These are phyloP conservation scores for Novumbra hubbsi DNA, from an alignment of 2,797 vertebrate genomes.

Conservation along the genomic window DNA sequence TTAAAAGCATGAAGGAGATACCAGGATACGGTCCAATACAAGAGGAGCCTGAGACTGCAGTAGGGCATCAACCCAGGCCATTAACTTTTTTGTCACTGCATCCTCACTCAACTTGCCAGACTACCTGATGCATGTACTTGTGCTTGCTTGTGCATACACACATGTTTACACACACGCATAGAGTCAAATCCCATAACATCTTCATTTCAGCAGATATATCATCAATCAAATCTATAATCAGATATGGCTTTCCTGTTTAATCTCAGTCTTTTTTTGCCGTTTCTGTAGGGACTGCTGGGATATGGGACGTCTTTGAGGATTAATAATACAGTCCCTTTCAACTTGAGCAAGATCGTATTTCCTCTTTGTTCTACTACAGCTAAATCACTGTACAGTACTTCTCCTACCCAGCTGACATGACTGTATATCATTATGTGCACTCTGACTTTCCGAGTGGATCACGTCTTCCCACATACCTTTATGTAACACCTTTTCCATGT, in stretches of 20 bases:
- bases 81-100: too few relatives aligned
- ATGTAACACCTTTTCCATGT: constrained; percentile 56
- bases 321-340: constrained; percentile 3
- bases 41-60: too few relatives aligned
- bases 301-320: constrained; percentile 41
- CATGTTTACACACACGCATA: constrained; percentile 3
- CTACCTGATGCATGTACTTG: too few relatives aligned
- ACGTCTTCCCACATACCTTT: constrained; percentile 58
- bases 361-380: constrained; percentile 55
- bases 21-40: too few relatives aligned
- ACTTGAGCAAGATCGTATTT: background rate
- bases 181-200: background rate
- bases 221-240: constrained; percentile 43
- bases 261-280: constrained; percentile 40
- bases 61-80: too few relatives aligned
- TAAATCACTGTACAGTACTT: constrained; percentile 44
- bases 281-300: constrained; percentile 30
- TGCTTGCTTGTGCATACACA: background rate
- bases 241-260: constrained; percentile 34
- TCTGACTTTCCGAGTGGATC: constrained; percentile 38
- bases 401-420: constrained; percentile 38
- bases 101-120: too few relatives aligned
- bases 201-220: constrained; percentile 29
- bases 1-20: too few relatives aligned
- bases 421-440: constrained; percentile 35